Base-by-base conservation (phyloP, 2,797 vertebrate species). In the Brachymystax lenok region DNA sequence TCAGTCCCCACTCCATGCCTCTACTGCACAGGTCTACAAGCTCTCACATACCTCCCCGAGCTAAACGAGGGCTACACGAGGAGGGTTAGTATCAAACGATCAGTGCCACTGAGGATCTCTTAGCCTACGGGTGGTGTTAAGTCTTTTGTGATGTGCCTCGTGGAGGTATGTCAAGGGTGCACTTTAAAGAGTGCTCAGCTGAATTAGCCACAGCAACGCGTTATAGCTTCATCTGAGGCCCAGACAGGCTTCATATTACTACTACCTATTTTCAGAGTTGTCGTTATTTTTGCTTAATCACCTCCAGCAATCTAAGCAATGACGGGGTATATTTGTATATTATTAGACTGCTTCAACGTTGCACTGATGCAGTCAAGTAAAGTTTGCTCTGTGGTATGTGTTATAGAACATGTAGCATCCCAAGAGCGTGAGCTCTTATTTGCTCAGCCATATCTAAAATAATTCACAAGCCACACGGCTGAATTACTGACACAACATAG, bases 1-100 rank as follows among this genome's bases (percentile, higher is more conserved):
- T 86, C 81, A 7, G 77, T 74, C 74, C 10, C 33, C 75, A 40
- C 78, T 75, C 74, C 80, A 78, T 7, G 24, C 70, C 82, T 81
- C 75, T 70, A 52, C 78, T 69, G 19, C 85, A 79, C 73, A 59
- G 30, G 24, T 77, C 78, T 84, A 83, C 84, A 87, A 85, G 75
- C 83, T 82, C 83, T 74, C 80, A 87, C 82, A 90, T 84, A 82
- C 83, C 84, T 79, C 74, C 78, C 83, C 75, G 76, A 71, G 87
- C 74, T 74, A 80, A 79, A 85, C 80, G 81, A 80, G 83, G 86
- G 84, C 83, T 78, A 83, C 14, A 77, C 79, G 80, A 59, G 75
- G 76, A 78, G 84, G 84, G 80, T 85, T 87, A 71, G 75, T 61
- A 77, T 85, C 83, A 88, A 84, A 85, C n/a, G 50, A 16, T 27